Evolutionary conservation across 2,113 vertebrate species (phyloP).

Genomic region (Ctenodactylus gundi): DNA sequence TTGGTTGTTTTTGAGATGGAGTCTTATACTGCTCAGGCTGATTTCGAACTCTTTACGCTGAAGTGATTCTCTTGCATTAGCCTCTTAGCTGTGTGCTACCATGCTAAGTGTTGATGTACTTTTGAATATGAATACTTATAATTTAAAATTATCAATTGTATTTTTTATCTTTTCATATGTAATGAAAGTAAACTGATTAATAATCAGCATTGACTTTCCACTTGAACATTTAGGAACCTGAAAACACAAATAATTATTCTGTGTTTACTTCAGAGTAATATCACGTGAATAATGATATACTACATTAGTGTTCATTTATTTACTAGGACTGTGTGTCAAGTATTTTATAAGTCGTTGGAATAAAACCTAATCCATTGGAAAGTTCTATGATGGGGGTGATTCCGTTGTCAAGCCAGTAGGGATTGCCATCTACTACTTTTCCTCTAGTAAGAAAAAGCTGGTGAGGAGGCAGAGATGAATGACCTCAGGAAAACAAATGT

Average conservation of each 20-base stretch:
- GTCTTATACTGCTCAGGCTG: not conserved
- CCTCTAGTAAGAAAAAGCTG: not conserved
- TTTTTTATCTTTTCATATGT: not conserved
- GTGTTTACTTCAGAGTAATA: not conserved
- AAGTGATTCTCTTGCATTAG: not conserved
- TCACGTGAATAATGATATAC: not conserved
- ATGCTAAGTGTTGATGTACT: not conserved
- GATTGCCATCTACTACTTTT: not conserved
- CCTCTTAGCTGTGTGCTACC: not conserved
- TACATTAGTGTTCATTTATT: not conserved
- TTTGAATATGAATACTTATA: not conserved
- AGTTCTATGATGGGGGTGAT: not conserved
- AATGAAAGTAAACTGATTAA: not conserved
- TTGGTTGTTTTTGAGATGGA: not conserved
- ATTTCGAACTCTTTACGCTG: not conserved
- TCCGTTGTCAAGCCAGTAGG: too few relatives aligned
- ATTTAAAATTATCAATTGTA: not conserved
- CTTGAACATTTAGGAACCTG: not conserved
- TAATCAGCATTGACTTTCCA: not conserved
- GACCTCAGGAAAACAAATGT: not conserved
- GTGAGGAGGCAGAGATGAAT: not conserved
- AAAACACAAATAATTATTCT: not conserved
- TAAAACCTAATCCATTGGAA: conserved; percentile 9
- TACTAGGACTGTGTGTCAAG: conserved; percentile 20
- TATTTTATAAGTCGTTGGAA: not conserved